Evolutionary conservation across 2,888 invertebrate genomes (phyloP), one percentile per base, ranked within the genome.

Genomic region (Hesperia comma): DNA sequence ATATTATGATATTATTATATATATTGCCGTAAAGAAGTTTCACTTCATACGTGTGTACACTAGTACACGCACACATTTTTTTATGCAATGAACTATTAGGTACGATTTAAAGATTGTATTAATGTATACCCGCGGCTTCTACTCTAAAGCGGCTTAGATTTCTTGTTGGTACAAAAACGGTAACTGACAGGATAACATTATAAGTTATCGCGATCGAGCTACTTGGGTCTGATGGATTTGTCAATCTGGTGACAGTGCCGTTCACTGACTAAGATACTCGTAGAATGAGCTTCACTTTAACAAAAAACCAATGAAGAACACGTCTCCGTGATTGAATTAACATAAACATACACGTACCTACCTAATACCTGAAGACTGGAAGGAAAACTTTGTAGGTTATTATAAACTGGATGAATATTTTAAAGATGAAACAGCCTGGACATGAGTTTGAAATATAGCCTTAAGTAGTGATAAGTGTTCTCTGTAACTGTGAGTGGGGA

Each of bases 131-230:
- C 8, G 43, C 12, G 17, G 19, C 37, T 17, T 19, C 21, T 33
- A n/a, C 56, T 57, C 41, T 57, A n/a, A 41, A 57, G 40, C 41
- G 12, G 54, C 54, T 62, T 62, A 55, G 32, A 15, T 21, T 37
- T 54, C 62, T 41, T 15, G 19, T 62, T 46, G 33, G 10, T 12
- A 63, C 21, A 63, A 46, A 63, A 63, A 63, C 49, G 37, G 49
- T 63, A 63, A 37, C 57, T 15, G 63, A 57, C 63, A 63, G 49
- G 37, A 57, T 33, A 58, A 26, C 26, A 49, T 46, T 63, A 62
- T 54, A 49, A n/a, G 49, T 19, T 15, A 17, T n/a, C 14, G 17
- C 37, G 8, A 37, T 10, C 58, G 21, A n/a, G 43, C 21, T 41
- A 15, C 43, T 15, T 32, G 26, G 26, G 43, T 32, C 15, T 58